Evolutionary conservation across 1,140 invertebrate genomes (phyloP), one percentile per base, ranked within the genome.

Genomic region (Drosophila ogumai): DNA sequence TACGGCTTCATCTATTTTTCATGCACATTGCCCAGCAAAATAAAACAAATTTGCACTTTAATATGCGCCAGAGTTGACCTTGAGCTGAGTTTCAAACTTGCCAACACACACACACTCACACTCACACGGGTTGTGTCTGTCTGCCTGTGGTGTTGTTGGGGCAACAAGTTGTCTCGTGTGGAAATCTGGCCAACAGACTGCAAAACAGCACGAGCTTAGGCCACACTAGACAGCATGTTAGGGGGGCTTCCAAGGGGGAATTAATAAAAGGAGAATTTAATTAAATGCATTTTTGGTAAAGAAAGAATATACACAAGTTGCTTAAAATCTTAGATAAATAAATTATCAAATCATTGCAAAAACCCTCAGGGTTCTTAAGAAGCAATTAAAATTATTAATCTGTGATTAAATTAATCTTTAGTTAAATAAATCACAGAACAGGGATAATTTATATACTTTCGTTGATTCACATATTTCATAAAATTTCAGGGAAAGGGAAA

Each of bases 21-120:
- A 87, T 80, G 67, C 68, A 82, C 72, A 69, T 71, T 69, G 64
- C 52, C 58, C 59, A 59, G 72, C 47, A 78, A 84, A 88, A 84
- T 88, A 88, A 84, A 88, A 81, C 85, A 88, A 90, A 88, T 90
- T 90, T 88, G 65, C 84, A 90, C 84, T 87, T 82, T 87, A 87
- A 88, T 82, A 87, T 88, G 80, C 43, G 79, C 43, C 68, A 49
- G 54, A 59, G 66, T 58, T 88, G 69, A 81, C 84, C 84, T 88
- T 88, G 80, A 74, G 43, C 58, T 38, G 66, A 44, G 66, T 67
- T 67, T 46, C 52, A 79, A 79, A 68, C 73, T 66, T 41, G 43
- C 52, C 34, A 46, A 28, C 36, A 38, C 43, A 57, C 61, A 57
- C 43, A 38, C 43, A 57, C 61, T 54, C 43, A 63, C 25, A 55